These are phyloP conservation scores for Aphodius sticticus DNA, from an alignment of 2,888 invertebrate genomes.

Conservation along the genomic window DNA sequence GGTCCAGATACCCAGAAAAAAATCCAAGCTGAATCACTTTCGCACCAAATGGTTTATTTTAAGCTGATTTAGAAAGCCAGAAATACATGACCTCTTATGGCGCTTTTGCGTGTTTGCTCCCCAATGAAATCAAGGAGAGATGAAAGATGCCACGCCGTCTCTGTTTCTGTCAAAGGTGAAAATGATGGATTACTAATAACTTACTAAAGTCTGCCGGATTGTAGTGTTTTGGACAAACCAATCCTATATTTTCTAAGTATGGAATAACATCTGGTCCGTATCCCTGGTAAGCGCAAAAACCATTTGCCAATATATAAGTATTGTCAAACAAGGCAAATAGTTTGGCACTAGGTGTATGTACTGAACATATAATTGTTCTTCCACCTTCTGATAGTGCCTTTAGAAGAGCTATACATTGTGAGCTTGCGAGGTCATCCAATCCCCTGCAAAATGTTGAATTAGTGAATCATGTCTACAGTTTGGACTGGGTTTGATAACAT, in stretches of 20 bases:
- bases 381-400: conserved; percentile 85
- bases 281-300: conserved; percentile 91
- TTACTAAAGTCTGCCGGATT: conserved; percentile 97
- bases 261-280: conserved; percentile 80
- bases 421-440: conserved; percentile 88
- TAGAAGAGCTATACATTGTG: conserved; percentile 87
- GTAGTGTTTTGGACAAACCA: conserved; percentile 90
- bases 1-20: no score
- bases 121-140: no score
- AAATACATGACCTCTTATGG: no score
- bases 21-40: no score
- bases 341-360: conserved; percentile 96
- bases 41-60: no score
- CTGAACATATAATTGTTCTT: conserved; percentile 90
- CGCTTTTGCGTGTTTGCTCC: no score
- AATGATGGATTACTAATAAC: conserved; percentile 52
- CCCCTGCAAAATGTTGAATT: conserved; percentile 70
- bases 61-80: no score
- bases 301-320: conserved; percentile 87
- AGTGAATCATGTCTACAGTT: not conserved
- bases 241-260: conserved; percentile 77
- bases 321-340: conserved; percentile 92
- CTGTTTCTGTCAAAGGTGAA: no score
- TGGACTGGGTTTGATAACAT: conserved; percentile 55
- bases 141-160: no score